These are phyloP conservation scores for Nothocercus nigrocapillus DNA, from an alignment of 2,113 vertebrate species.

Conservation along the genomic window DNA sequence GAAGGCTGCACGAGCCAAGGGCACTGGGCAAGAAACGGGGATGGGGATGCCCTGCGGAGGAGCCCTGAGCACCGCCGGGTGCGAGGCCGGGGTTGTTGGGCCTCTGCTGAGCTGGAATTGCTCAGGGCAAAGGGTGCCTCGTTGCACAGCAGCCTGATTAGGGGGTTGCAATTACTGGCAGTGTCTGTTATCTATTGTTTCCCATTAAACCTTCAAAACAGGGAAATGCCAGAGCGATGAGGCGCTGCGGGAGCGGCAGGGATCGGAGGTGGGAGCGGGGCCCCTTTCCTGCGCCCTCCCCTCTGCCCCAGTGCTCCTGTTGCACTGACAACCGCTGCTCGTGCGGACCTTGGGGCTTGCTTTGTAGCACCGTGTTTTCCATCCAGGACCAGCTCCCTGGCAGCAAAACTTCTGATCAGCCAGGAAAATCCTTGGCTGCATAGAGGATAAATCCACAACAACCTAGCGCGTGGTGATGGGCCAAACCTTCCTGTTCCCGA, in stretches of 20 bases:
- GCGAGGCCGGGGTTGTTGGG: no score
- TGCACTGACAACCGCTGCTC: fast-evolving
- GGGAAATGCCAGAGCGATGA: fast-evolving
- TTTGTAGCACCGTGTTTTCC: neutral
- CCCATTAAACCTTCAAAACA: neutral
- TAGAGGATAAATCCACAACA: fast-evolving
- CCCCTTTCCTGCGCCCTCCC: fast-evolving
- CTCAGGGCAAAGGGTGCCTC: neutral
- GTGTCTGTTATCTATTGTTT: fast-evolving
- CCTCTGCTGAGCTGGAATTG: neutral
- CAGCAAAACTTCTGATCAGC: neutral
- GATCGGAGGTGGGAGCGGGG: neutral
- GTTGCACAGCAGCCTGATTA: neutral
- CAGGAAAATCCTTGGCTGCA: neutral
- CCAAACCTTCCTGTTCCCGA: fast-evolving
- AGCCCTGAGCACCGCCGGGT: fast-evolving
- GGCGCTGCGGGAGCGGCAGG: fast-evolving
- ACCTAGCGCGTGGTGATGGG: fast-evolving
- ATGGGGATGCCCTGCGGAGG: neutral
- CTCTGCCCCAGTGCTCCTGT: neutral
- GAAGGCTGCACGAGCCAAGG: neutral
- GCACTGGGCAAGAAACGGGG: neutral
- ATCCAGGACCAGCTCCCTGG: fast-evolving
- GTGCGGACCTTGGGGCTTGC: neutral
- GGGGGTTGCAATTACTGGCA: neutral